phyloP scores from a whole-genome alignment of 2,888 invertebrate species.

The Amiota mariae region DNA sequence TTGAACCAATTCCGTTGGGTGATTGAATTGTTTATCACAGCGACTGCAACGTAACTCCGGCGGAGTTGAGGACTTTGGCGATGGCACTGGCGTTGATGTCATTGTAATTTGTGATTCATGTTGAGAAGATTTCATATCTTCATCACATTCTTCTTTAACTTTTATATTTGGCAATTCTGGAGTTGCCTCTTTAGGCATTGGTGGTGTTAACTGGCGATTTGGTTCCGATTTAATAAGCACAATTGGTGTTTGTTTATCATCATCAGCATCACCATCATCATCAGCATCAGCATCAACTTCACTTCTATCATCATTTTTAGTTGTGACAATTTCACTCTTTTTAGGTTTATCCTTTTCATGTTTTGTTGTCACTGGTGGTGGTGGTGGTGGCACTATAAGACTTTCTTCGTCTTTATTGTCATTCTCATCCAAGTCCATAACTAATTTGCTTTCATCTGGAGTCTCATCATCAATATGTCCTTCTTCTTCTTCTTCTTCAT shows the following conservation, averaged over 20 bases:
- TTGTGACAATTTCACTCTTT: not conserved
- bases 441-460: conserved; percentile 77
- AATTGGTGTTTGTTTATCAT: conserved; percentile 45
- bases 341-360: conserved; percentile 27
- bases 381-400: not conserved
- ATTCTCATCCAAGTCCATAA: conserved; percentile 81
- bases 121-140: conserved; percentile 43
- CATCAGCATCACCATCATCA: not conserved
- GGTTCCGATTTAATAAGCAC: conserved; percentile 26
- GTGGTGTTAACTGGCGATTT: conserved; percentile 67
- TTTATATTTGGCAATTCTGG: conserved; percentile 50
- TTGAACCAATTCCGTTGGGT: conserved; percentile 78
- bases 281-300: not conserved
- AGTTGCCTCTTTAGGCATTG: conserved; percentile 17
- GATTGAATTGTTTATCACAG: conserved; percentile 74
- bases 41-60: conserved; percentile 75
- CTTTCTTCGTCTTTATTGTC: conserved; percentile 74
- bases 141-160: conserved; percentile 43
- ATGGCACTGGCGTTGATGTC: conserved; percentile 20
- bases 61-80: conserved; percentile 1
- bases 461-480: conserved; percentile 49
- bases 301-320: not conserved
- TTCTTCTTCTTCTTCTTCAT: conserved; percentile 31
- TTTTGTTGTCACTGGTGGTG: too few relatives aligned
- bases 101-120: conserved; percentile 61